A percentile compares a stretch with the other conserved stretches of the same genome.
phyloP scores from a whole-genome alignment of 2,797 vertebrate genomes.

The Bovichtus diacanthus region DNA sequence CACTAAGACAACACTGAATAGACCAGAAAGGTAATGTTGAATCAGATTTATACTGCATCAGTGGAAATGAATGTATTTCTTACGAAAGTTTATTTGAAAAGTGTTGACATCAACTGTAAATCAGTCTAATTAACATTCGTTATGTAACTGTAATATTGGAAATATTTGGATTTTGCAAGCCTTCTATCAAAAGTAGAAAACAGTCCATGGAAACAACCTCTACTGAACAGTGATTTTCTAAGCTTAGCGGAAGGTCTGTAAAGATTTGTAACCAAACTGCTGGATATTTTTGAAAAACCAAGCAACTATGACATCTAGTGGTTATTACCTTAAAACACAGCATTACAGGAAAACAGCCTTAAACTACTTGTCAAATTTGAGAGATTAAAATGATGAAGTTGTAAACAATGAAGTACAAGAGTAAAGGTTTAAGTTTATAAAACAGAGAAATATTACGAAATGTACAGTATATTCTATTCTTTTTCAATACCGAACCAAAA shows the following conservation, averaged over 20 bases:
- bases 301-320: slow-evolving; percentile 86
- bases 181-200: not conserved
- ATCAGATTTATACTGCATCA: not conserved
- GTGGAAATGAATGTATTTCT: not conserved
- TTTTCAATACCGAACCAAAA: not conserved
- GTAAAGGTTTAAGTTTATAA: not conserved
- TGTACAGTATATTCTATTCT: not conserved
- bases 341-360: not conserved
- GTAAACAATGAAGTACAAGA: not conserved
- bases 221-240: slow-evolving; percentile 10
- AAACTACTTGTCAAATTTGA: not conserved
- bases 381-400: not conserved
- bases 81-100: not conserved
- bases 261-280: not conserved
- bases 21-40: not conserved
- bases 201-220: not conserved
- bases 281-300: slow-evolving; percentile 53
- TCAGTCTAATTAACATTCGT: not conserved
- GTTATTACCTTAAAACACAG: slow-evolving; percentile 58
- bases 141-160: not conserved
- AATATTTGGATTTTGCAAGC: slow-evolving; percentile 2
- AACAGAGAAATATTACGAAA: not conserved
- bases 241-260: not conserved
- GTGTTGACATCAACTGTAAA: not conserved
- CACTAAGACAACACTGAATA: not conserved